Evolutionary conservation across 2,888 invertebrate species (phyloP).

Genomic region (Archaeoteleia sp.): DNA sequence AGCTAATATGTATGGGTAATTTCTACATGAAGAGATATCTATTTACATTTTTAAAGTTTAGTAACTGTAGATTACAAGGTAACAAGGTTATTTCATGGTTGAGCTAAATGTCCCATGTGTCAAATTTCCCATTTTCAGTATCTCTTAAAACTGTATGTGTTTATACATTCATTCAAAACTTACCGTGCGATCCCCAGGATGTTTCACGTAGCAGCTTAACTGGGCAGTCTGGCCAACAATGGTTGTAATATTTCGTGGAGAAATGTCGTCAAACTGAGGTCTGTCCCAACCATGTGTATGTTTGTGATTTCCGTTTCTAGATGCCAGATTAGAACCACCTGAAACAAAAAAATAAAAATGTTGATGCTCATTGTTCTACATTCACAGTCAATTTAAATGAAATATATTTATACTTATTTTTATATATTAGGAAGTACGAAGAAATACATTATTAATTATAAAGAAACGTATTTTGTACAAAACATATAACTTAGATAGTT

Average conservation of each 20-base stretch:
- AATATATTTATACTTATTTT: conserved; percentile 18
- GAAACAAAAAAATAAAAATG: conserved; percentile 48
- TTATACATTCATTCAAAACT: conserved; percentile 71
- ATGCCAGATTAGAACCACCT: conserved; percentile 71
- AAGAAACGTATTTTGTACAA: conserved; percentile 15
- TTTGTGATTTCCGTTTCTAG: conserved; percentile 69
- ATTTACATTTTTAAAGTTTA: no score
- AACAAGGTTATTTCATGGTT: no score
- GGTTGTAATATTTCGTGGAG: conserved; percentile 87
- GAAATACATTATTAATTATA: no score
- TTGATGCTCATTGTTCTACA: no score
- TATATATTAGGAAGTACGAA: no score
- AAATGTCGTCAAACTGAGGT: conserved; percentile 90
- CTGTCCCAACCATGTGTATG: conserved; percentile 77
- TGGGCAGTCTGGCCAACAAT: conserved; percentile 89
- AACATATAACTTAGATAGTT: conserved; percentile 8
- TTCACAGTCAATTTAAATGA: conserved; percentile 7
- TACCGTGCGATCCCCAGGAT: conserved; percentile 91
- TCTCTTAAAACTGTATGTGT: neutral
- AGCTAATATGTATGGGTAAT: no score
- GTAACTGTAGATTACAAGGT: no score
- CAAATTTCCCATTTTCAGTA: neutral
- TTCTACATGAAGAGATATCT: no score
- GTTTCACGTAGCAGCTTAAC: conserved; percentile 88
- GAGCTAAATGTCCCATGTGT: no score